phyloP scores from a whole-genome alignment of 2,888 invertebrate species.

The Ichneumoninae sp. region DNA sequence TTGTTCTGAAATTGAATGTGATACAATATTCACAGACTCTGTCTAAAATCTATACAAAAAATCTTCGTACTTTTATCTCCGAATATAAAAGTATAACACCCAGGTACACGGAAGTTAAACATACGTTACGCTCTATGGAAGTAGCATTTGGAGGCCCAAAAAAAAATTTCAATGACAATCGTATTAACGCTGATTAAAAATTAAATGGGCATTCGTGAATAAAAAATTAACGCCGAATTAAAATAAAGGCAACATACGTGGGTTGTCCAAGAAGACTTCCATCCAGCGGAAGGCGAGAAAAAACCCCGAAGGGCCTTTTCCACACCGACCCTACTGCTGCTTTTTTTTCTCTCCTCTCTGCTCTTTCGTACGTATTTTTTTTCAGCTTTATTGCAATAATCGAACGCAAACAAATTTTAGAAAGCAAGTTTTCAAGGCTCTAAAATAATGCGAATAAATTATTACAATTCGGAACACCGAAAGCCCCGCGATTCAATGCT shows the following conservation, averaged over 20 bases:
- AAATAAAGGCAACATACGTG: not conserved
- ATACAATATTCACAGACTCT: slow-evolving; percentile 34
- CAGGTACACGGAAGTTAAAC: slow-evolving; percentile 1
- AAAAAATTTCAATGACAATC: not conserved
- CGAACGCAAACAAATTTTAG: slow-evolving; percentile 25
- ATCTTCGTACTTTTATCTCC: slow-evolving; percentile 15
- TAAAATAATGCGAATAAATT: slow-evolving; percentile 25
- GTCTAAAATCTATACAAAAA: slow-evolving; percentile 28
- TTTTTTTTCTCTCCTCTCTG: not conserved
- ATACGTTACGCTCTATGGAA: slow-evolving; percentile 35
- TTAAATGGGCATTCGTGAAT: slow-evolving; percentile 32
- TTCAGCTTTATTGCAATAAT: slow-evolving; percentile 1
- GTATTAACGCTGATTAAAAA: not conserved
- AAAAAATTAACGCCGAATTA: slow-evolving; percentile 4
- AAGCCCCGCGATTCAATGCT: slow-evolving; percentile 68
- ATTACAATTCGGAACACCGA: slow-evolving; percentile 71
- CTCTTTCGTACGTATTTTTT: slow-evolving; percentile 1
- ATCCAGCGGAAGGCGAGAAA: slow-evolving; percentile 21
- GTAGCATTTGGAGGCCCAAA: slow-evolving; percentile 17
- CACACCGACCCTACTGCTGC: not conserved
- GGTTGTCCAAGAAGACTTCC: slow-evolving; percentile 29
- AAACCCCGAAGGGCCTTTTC: slow-evolving; percentile 30
- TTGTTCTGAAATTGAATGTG: slow-evolving; percentile 28
- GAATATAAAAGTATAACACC: slow-evolving; percentile 45
- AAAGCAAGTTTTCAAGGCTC: slow-evolving; percentile 27